Evolutionary conservation across 2,888 invertebrate genomes (phyloP), one percentile per base, ranked within the genome.

Genomic region (Cheilosia scutellata): DNA sequence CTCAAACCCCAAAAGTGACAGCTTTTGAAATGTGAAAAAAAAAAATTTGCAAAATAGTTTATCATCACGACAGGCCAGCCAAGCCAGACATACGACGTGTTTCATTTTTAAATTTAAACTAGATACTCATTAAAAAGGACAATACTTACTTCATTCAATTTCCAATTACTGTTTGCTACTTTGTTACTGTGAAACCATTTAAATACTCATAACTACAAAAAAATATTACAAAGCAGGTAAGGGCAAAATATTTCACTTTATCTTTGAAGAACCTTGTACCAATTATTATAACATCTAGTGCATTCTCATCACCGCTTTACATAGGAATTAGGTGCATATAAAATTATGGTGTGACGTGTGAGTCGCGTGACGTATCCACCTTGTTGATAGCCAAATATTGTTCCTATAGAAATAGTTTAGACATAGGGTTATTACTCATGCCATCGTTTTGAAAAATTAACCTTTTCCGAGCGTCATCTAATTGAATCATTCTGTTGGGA

Each of bases 401-500:
- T 63, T 33, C 20, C 7, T 20, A n/a, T 20, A 11, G 5, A 49
- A 75, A 75, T 31, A 57, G 20, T 29, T 65, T 57, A 6, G 42
- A 55, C 16, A 33, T 4, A 37, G 51, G 53, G 29, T 57, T 33
- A 58, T 68, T 66, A 76, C 44, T 77, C 77, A 77, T 68, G n/a
- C 37, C 44, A 57, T 25, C 20, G 40, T 11, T 47, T 7, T 13
- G 62, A 37, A 75, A 25, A 57, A 75, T 75, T 66, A 58, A 58
- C 66, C 37, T 58, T 58, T 29, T 16, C 37, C 13, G 55, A 58
- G 42, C 29, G 58, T 42, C 53, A 63, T 31, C 27, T 62, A 70
- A 78, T 71, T 77, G 62, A 70, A 62, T 77, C 77, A 77, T 51
- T 1, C 16, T 20, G 33, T n/a, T 51, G 42, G 58, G 42, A 63